Evolutionary conservation across 2,888 invertebrate genomes (phyloP).

Genomic region (Koerneria pararmatus): DNA sequence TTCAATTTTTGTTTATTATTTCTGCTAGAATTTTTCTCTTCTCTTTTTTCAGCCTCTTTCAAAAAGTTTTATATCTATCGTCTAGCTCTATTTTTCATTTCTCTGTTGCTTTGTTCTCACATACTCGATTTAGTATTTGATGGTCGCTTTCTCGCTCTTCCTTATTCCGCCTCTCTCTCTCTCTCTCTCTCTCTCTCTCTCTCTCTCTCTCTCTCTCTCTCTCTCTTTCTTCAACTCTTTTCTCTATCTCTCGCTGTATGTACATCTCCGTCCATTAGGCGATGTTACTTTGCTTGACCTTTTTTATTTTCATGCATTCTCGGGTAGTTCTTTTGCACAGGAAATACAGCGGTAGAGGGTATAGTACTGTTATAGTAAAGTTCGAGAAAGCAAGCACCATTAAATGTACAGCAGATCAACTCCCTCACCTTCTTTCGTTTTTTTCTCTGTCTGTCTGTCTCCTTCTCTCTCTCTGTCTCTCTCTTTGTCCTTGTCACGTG

Average conservation of each 20-base stretch:
- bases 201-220: neutral
- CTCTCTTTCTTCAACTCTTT: constrained; percentile 10
- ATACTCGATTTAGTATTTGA: neutral
- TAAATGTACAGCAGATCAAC: too few relatives aligned
- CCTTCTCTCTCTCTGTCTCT: too few relatives aligned
- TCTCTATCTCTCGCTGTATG: neutral
- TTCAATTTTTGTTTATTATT: neutral
- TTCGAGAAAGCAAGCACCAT: too few relatives aligned
- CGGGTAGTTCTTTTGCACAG: too few relatives aligned
- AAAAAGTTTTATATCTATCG: neutral
- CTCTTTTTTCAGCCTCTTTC: neutral
- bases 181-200: neutral
- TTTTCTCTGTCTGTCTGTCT: too few relatives aligned
- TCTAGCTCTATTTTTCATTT: neutral
- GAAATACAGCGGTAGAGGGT: too few relatives aligned
- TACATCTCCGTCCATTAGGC: neutral
- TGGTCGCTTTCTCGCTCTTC: neutral
- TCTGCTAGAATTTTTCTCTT: neutral
- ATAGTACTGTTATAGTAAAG: too few relatives aligned
- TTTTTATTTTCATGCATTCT: neutral
- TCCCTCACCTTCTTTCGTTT: too few relatives aligned
- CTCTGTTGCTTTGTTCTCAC: neutral
- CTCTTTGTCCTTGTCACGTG: too few relatives aligned
- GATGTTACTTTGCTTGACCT: neutral
- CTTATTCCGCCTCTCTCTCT: neutral